phyloP scores from a whole-genome alignment of 2,113 vertebrate genomes.

The Elephantulus edwardii region DNA sequence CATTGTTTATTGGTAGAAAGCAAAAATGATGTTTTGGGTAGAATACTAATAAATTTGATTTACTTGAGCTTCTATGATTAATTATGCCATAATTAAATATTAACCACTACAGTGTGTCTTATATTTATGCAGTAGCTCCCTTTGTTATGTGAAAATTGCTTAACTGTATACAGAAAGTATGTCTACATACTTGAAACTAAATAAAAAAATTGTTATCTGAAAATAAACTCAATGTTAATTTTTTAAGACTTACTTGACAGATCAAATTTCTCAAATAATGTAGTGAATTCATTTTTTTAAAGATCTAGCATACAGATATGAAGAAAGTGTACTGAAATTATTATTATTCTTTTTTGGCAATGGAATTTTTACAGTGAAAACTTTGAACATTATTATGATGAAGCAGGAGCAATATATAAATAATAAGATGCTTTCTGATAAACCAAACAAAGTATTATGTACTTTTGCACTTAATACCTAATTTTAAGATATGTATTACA shows the following conservation, averaged over 20 bases:
- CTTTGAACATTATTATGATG: background rate
- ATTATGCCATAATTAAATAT: slow-evolving; percentile 75
- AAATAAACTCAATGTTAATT: slow-evolving; percentile 12
- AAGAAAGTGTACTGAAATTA: background rate
- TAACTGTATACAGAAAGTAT: slow-evolving; percentile 58
- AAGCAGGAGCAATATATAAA: background rate
- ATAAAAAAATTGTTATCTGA: slow-evolving; percentile 41
- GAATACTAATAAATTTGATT: slow-evolving; percentile 56
- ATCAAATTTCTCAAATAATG: slow-evolving; percentile 41
- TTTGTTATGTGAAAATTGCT: slow-evolving; percentile 60
- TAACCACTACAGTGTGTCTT: slow-evolving; percentile 62
- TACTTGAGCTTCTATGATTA: slow-evolving; percentile 57
- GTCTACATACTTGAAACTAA: slow-evolving; percentile 55
- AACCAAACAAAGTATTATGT: background rate
- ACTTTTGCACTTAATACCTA: background rate
- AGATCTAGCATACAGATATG: background rate
- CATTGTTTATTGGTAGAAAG: slow-evolving; percentile 31
- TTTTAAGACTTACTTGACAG: background rate
- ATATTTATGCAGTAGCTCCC: slow-evolving; percentile 50
- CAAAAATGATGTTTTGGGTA: slow-evolving; percentile 39
- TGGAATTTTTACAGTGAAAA: background rate
- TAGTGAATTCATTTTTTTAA: slow-evolving; percentile 7
- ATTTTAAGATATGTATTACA: no score
- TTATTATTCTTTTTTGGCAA: background rate
- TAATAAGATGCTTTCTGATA: background rate